Base-by-base conservation (phyloP, 2,888 invertebrate genomes). In the Tenthredo mesomela region DNA sequence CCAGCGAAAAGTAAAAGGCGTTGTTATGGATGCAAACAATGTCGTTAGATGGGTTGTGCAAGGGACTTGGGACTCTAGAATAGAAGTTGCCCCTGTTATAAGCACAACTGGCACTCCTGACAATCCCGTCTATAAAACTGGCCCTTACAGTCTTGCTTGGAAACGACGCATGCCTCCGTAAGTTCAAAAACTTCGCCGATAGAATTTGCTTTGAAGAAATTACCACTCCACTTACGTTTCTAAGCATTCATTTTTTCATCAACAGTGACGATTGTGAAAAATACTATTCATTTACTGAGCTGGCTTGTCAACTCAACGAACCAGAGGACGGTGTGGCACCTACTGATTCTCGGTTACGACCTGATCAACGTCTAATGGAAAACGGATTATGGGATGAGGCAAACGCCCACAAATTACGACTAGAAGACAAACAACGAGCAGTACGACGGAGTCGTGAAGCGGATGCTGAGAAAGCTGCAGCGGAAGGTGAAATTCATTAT, bases 291-390 rank as follows among this genome's bases (percentile, higher is more conserved):
- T 99, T 99, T 94, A 99, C 99, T 75, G 94, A 97, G 92, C 95
- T 99, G 90, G 99, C 99, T 84, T 97, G 98, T 92, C 99, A 99
- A 94, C 94, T 99, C 89, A 99, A 99, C 94, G 99, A 99, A 94
- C 95, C 95, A 73, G 99, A 99, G 94, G 96, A 96, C 6, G 97
- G 96, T 86, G 96, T 99, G 43, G 98, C 99, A 82, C 99, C 99
- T 12, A 99, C 99, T 0, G 99, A 99, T 95, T 97, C 97, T 83
- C 96, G 99, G 50, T 94, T 95, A 83, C 95, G 99, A 85, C 99
- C 99, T 85, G 99, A 99, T 95, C 99, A 99, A 94, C 96, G 99
- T 82, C 95, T 98, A 89, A 99, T 99, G 99, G 99, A 99, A 94
- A 95, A 97, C 86, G 98, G 98, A 3, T 94, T 95, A 84, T 98